These are phyloP conservation scores for Anas bahamensis DNA, from an alignment of 2,797 vertebrate genomes.

Conservation along the genomic window DNA sequence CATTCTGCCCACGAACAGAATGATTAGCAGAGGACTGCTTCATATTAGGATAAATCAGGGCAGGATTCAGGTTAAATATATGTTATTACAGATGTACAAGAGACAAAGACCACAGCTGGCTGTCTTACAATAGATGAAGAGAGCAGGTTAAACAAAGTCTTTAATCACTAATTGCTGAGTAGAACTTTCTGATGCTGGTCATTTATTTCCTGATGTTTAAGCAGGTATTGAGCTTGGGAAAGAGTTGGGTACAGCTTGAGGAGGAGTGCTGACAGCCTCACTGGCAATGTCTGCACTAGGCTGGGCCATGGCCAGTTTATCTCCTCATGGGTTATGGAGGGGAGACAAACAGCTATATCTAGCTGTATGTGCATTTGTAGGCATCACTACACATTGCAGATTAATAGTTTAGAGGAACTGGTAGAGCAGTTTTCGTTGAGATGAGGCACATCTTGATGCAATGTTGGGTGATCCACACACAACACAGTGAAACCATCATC, in stretches of 20 bases:
- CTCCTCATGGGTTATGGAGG: neutral
- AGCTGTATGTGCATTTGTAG: neutral
- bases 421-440: neutral
- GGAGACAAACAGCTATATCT: neutral
- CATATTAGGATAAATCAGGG: neutral
- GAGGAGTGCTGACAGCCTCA: neutral
- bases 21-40: neutral
- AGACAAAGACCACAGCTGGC: conserved; percentile 20
- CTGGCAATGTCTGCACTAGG: neutral
- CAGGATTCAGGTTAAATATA: conserved; percentile 41
- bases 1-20: neutral
- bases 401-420: neutral
- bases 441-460: neutral
- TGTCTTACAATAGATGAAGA: conserved; percentile 1
- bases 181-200: conserved; percentile 2
- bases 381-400: neutral
- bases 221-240: neutral
- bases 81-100: conserved; percentile 1
- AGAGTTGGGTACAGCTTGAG: neutral
- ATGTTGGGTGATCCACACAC: neutral
- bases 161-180: conserved; percentile 28
- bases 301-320: neutral
- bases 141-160: conserved; percentile 19
- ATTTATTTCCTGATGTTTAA: neutral
- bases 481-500: neutral